Evolutionary conservation across 2,113 vertebrate species (phyloP).

Genomic region (Neolamprologus sp.): DNA sequence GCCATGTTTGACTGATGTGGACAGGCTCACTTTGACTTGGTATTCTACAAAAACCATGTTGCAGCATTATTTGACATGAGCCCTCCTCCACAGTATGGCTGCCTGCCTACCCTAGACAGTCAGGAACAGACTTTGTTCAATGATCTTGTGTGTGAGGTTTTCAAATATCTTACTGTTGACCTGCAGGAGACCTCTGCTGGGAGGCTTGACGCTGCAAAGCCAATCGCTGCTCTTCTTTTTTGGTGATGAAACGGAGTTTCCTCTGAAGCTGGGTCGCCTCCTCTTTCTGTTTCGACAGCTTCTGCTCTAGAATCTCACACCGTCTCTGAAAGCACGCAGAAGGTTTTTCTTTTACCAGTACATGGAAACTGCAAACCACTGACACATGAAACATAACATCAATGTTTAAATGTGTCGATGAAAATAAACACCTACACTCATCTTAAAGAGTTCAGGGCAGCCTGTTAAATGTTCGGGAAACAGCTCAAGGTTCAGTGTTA

Average conservation of each 20-base stretch:
- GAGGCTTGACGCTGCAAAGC: slow-evolving; percentile 70
- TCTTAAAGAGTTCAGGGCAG: background rate
- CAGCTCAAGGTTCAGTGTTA: background rate
- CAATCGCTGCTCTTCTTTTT: slow-evolving; percentile 71
- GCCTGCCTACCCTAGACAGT: fast-evolving
- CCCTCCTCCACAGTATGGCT: background rate
- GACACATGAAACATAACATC: background rate
- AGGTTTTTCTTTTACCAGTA: background rate
- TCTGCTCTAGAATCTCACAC: slow-evolving; percentile 69
- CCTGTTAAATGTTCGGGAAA: background rate
- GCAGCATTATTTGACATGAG: background rate
- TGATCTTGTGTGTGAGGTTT: background rate
- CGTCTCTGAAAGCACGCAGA: slow-evolving; percentile 32
- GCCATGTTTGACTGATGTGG: background rate
- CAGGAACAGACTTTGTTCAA: background rate
- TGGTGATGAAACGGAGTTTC: slow-evolving; percentile 63
- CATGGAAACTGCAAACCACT: too few relatives aligned
- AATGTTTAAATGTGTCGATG: background rate
- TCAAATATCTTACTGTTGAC: slow-evolving; percentile 74
- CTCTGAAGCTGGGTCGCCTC: slow-evolving; percentile 71
- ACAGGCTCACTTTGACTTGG: background rate
- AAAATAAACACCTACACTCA: background rate
- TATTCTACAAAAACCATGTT: background rate
- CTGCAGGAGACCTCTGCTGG: slow-evolving; percentile 47
- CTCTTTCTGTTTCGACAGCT: slow-evolving; percentile 66